These are phyloP conservation scores for Jordanella pulchra DNA, from an alignment of 2,797 vertebrate species.

Conservation along the genomic window DNA sequence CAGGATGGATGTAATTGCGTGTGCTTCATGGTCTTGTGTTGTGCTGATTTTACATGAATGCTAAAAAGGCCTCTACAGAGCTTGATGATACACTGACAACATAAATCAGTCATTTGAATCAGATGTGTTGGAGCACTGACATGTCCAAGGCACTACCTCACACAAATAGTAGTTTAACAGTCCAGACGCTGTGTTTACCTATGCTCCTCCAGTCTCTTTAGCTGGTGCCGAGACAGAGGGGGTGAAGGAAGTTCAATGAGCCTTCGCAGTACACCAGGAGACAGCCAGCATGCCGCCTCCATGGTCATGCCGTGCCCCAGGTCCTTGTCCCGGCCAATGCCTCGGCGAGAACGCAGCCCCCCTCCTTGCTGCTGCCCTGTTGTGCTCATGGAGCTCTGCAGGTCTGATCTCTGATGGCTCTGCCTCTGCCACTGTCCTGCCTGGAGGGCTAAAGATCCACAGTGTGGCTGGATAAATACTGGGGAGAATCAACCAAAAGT, in stretches of 20 bases:
- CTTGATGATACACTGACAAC: no score
- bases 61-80: no score
- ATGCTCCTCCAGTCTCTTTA: constrained; percentile 96
- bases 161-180: no score
- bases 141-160: no score
- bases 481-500: neutral
- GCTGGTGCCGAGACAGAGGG: constrained; percentile 91
- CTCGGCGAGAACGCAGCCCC: constrained; percentile 84
- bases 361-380: constrained; percentile 78
- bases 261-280: constrained; percentile 83
- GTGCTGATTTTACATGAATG: no score
- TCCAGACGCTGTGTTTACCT: constrained; percentile 57
- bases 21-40: no score
- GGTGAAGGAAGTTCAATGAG: constrained; percentile 90
- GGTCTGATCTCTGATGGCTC: constrained; percentile 50
- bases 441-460: constrained; percentile 62
- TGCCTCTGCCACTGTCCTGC: constrained; percentile 70
- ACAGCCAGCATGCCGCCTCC: constrained; percentile 80
- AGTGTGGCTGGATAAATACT: constrained; percentile 42
- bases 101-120: no score
- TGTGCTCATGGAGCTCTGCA: constrained; percentile 83
- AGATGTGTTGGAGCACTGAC: no score
- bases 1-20: no score
- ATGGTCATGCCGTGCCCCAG: constrained; percentile 77
- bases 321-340: constrained; percentile 83